These are phyloP conservation scores for Helicolenus hilgendorfi DNA, from an alignment of 2,797 vertebrate genomes.

Conservation along the genomic window DNA sequence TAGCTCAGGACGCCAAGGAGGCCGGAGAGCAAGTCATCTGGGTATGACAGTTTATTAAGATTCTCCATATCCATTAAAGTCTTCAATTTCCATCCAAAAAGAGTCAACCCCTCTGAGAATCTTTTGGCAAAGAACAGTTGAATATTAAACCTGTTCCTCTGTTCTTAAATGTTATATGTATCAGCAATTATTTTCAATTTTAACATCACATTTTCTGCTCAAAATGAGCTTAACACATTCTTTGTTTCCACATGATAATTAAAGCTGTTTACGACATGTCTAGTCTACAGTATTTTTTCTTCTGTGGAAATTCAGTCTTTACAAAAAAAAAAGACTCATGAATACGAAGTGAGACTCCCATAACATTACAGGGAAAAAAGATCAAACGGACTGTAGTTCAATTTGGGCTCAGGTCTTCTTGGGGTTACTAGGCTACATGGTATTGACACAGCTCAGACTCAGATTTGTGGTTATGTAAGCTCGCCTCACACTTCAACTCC, in stretches of 20 bases:
- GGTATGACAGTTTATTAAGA: background rate
- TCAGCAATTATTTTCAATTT: background rate
- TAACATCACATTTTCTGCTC: background rate
- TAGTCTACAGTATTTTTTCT: background rate
- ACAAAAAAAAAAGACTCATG: background rate
- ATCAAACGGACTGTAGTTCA: background rate
- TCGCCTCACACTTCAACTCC: conserved; percentile 46
- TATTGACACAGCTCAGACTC: conserved; percentile 55
- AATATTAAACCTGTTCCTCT: background rate
- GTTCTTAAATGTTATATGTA: background rate
- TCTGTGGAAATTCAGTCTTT: background rate
- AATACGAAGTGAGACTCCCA: background rate
- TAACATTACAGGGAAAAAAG: background rate
- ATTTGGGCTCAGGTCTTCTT: conserved; percentile 8
- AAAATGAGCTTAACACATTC: background rate
- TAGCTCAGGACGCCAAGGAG: background rate
- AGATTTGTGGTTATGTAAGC: conserved; percentile 65
- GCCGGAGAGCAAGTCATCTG: background rate
- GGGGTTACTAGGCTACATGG: conserved; percentile 7
- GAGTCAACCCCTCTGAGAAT: background rate
- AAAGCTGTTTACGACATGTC: background rate
- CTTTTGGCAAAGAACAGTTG: background rate
- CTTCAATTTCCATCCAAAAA: background rate
- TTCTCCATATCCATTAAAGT: background rate
- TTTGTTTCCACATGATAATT: background rate